A percentile compares a stretch with the other conserved stretches of the same genome.
Evolutionary conservation across 2,113 vertebrate species (phyloP).

Genomic region (Onychostoma macrolepis): DNA sequence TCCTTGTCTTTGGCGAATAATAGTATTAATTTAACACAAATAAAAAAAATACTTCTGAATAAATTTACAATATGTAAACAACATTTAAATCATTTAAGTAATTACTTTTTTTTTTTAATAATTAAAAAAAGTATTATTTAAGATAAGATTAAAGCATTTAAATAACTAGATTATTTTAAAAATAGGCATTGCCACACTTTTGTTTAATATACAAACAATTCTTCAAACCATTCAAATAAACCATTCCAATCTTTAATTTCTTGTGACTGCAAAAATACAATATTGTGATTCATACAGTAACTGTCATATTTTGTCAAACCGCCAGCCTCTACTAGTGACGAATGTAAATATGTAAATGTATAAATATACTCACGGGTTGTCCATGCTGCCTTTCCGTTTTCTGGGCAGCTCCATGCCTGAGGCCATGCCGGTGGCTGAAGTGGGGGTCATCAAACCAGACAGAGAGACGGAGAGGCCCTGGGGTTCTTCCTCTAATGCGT

Average conservation of each 20-base stretch:
- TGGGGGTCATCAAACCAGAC: slow-evolving; percentile 73
- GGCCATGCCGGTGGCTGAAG: slow-evolving; percentile 63
- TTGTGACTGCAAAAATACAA: neutral
- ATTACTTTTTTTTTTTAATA: neutral
- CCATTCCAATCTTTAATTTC: neutral
- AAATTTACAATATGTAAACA: neutral
- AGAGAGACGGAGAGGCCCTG: slow-evolving; percentile 64
- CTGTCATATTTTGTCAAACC: neutral
- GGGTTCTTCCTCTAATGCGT: slow-evolving; percentile 74
- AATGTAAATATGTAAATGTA: neutral
- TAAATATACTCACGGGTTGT: slow-evolving; percentile 80
- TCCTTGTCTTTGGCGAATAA: neutral
- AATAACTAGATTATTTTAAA: neutral
- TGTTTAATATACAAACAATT: neutral
- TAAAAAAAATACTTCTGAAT: neutral
- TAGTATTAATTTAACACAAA: neutral
- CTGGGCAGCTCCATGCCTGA: slow-evolving; percentile 78
- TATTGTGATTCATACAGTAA: neutral
- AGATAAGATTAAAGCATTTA: neutral
- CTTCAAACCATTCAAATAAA: too few relatives aligned
- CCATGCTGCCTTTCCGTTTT: slow-evolving; percentile 86
- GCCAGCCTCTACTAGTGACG: neutral
- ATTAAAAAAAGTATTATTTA: neutral
- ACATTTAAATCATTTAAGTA: neutral
- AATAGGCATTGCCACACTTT: neutral